Conservation (phyloP, 2,113 vertebrate species). For the Oostethus manadensis region DNA sequence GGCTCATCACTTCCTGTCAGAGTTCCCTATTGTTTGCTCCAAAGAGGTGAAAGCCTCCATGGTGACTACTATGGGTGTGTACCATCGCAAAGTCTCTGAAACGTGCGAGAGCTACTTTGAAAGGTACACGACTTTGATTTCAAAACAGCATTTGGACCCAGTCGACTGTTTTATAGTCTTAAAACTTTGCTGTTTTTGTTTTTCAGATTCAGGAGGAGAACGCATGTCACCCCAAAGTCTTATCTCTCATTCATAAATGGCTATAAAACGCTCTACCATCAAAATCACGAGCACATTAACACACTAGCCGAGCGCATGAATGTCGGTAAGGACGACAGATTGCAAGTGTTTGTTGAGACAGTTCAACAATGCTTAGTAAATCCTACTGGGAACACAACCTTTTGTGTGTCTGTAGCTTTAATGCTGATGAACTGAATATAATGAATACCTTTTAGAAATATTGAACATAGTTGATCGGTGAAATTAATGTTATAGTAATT, state of each 20-base stretch:
- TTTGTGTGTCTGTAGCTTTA: too few species aligned
- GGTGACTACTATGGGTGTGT: constrained; percentile 74
- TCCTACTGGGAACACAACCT: too few species aligned
- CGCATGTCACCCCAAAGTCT: constrained; percentile 80
- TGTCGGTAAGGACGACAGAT: constrained; percentile 69
- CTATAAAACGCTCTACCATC: constrained; percentile 77
- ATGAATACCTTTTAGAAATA: too few species aligned
- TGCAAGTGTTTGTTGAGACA: neutral
- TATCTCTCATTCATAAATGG: constrained; percentile 79
- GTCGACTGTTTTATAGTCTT: too few species aligned
- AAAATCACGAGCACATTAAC: constrained; percentile 74
- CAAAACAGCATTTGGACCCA: neutral
- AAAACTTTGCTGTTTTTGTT: neutral
- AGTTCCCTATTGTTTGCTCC: constrained; percentile 74
- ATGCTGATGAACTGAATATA: too few species aligned
- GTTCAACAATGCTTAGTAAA: too few species aligned
- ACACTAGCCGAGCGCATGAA: constrained; percentile 81
- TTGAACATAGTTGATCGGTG: too few species aligned
- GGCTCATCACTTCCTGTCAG: constrained; percentile 72
- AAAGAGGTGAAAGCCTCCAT: constrained; percentile 70
- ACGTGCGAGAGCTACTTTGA: constrained; percentile 77
- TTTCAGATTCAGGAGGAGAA: constrained; percentile 67
- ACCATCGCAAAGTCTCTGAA: constrained; percentile 75
- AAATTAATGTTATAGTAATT: too few species aligned
- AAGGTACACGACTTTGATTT: constrained; percentile 36